These are phyloP conservation scores for Oreotragus oreotragus DNA, from an alignment of 2,113 vertebrate species.

Conservation along the genomic window DNA sequence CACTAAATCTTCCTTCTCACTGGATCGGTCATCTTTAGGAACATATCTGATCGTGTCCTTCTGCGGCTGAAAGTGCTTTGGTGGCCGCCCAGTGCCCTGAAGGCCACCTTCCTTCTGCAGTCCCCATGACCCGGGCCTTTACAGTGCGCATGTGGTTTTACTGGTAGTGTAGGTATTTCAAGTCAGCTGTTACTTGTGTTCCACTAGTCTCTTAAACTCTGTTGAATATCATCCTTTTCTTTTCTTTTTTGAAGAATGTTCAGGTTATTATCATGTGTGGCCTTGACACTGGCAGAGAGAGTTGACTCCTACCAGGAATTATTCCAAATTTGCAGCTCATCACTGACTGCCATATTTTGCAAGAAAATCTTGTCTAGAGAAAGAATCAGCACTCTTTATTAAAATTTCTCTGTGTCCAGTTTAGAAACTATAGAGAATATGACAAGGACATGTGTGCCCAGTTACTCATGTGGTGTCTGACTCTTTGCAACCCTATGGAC, in stretches of 20 bases:
- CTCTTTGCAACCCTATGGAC: background rate
- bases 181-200: background rate
- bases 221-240: background rate
- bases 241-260: background rate
- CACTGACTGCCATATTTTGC: slow-evolving; percentile 47
- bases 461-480: background rate
- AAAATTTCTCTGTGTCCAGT: background rate
- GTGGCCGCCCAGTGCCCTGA: background rate
- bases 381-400: background rate
- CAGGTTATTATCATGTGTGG: background rate
- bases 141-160: too few species aligned
- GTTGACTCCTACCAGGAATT: slow-evolving; percentile 48
- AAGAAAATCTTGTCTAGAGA: slow-evolving; percentile 30
- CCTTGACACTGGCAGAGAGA: slow-evolving; percentile 1
- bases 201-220: background rate
- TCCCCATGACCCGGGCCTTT: background rate
- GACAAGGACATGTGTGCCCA: background rate
- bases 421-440: background rate
- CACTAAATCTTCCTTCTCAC: background rate
- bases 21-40: background rate
- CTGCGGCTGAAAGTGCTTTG: background rate
- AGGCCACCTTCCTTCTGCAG: background rate
- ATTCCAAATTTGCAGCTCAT: background rate
- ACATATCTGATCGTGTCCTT: fast-evolving
- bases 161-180: background rate